Percentiles rank a stretch among this genome's conserved stretches.
Evolutionary conservation across 2,888 invertebrate genomes (phyloP).

Genomic region (Athripsodes cinereus): DNA sequence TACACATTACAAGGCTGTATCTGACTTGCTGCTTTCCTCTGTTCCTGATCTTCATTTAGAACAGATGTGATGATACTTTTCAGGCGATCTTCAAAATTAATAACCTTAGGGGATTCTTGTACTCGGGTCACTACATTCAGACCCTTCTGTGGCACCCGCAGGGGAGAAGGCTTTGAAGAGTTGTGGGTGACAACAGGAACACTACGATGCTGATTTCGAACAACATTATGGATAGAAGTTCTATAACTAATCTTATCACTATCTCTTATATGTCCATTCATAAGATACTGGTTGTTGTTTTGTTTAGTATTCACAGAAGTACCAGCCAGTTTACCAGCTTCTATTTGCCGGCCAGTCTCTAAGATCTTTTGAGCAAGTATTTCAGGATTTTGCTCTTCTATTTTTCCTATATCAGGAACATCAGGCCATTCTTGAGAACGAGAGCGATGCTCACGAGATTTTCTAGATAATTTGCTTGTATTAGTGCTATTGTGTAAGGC

Average conservation of each 20-base stretch:
- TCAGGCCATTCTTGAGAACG: slow-evolving; percentile 90
- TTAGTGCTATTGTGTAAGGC: slow-evolving; percentile 36
- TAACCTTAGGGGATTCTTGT: slow-evolving; percentile 77
- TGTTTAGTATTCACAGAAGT: slow-evolving; percentile 29
- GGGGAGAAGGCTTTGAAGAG: slow-evolving; percentile 36
- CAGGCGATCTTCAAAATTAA: slow-evolving; percentile 84
- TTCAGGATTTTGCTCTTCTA: slow-evolving; percentile 88
- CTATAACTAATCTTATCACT: slow-evolving; percentile 32
- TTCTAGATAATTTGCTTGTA: slow-evolving; percentile 49
- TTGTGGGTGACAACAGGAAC: slow-evolving; percentile 4
- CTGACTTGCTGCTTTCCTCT: slow-evolving; percentile 33
- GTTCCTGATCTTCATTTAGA: slow-evolving; percentile 74
- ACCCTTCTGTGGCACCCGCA: slow-evolving; percentile 39
- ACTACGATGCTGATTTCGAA: slow-evolving; percentile 17
- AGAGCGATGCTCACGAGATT: slow-evolving; percentile 65
- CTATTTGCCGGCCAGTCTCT: slow-evolving; percentile 84
- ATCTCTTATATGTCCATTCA: slow-evolving; percentile 42
- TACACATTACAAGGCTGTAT: slow-evolving; percentile 23
- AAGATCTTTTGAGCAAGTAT: slow-evolving; percentile 83
- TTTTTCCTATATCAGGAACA: slow-evolving; percentile 83
- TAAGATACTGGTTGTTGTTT: slow-evolving; percentile 37
- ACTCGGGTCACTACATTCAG: slow-evolving; percentile 47
- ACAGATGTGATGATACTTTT: slow-evolving; percentile 84
- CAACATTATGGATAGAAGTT: slow-evolving; percentile 30
- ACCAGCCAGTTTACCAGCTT: slow-evolving; percentile 64